phyloP scores from a whole-genome alignment of 1,140 invertebrate genomes.

The Sipha flava region DNA sequence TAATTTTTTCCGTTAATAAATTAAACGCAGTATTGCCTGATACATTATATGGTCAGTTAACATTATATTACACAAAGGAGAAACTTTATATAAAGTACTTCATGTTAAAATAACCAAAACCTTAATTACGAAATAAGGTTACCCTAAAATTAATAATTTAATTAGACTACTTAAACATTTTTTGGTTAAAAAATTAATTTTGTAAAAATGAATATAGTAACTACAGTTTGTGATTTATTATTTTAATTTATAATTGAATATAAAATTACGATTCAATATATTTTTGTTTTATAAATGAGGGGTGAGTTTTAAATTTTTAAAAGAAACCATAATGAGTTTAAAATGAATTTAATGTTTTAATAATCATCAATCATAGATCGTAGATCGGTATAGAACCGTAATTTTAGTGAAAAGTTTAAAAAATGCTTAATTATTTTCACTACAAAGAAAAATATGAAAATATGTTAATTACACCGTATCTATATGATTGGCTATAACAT shows the following conservation, averaged over 20 bases:
- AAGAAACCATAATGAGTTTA: not conserved
- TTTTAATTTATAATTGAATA: no score
- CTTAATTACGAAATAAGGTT: not conserved
- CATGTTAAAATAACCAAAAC: not conserved
- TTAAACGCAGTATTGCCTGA: not conserved
- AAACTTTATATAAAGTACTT: not conserved
- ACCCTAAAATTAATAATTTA: not conserved
- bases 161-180: no score
- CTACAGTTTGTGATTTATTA: no score
- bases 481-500: not conserved
- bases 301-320: not conserved
- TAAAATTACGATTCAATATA: no score
- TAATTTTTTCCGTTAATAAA: not conserved
- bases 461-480: no score
- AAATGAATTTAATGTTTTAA: not conserved
- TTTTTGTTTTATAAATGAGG: no score
- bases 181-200: no score
- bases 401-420: no score
- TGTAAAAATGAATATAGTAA: no score
- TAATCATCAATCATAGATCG: not conserved
- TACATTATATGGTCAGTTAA: not conserved
- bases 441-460: no score
- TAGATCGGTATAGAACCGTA: no score
- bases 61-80: slow-evolving; percentile 2
- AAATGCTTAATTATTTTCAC: no score